Evolutionary conservation across 2,888 invertebrate genomes (phyloP).

Genomic region (Papilio elwesi): DNA sequence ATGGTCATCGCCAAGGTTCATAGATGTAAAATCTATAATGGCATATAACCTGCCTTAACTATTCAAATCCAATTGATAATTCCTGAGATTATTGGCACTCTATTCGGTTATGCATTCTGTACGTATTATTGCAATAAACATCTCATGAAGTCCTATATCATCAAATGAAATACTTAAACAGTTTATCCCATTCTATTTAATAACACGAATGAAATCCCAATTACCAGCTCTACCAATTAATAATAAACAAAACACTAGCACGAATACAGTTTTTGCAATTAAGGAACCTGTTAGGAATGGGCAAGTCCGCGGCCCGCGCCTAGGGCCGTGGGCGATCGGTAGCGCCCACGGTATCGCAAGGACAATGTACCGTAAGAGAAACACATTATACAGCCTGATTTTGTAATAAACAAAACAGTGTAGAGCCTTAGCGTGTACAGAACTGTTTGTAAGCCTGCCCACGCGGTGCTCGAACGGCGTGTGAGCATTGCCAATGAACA

Average conservation of each 20-base stretch:
- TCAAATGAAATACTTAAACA: no score
- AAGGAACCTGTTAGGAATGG: conserved; percentile 42
- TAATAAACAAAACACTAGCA: conserved; percentile 23
- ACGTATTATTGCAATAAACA: no score
- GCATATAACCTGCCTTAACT: no score
- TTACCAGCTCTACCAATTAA: conserved; percentile 14
- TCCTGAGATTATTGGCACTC: no score
- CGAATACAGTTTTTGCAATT: conserved; percentile 38
- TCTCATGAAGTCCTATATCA: no score
- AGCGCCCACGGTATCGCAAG: conserved; percentile 74
- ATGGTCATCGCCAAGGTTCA: no score
- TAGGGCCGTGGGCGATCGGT: conserved; percentile 71
- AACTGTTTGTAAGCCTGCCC: conserved; percentile 34
- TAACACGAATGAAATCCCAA: conserved; percentile 14
- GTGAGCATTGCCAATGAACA: conserved; percentile 22
- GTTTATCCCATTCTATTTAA: not conserved
- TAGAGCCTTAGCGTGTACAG: conserved; percentile 22
- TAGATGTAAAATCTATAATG: no score
- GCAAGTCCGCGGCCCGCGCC: conserved; percentile 53
- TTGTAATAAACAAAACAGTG: conserved; percentile 38
- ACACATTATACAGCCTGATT: conserved; percentile 60
- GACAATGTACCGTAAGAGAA: conserved; percentile 80
- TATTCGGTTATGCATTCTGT: no score
- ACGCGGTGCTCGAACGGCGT: conserved; percentile 21
- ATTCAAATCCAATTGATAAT: no score